Base-by-base conservation (phyloP, 2,888 invertebrate genomes). In the Ypsolopha sequella region DNA sequence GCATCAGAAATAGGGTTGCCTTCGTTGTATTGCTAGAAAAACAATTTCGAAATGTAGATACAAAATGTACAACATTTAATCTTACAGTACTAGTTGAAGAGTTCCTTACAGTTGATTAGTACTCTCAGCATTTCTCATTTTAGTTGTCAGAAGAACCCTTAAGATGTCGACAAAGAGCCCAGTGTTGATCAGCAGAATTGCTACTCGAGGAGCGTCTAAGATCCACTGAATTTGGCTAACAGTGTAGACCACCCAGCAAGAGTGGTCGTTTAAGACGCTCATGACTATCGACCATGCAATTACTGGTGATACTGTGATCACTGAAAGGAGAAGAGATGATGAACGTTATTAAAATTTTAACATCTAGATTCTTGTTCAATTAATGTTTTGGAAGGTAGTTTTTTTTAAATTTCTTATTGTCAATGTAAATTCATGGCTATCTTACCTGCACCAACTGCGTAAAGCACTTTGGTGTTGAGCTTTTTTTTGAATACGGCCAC, bases 1-100 rank as follows among this genome's bases (percentile, higher is more conserved):
- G 92, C 70, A 92, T 88, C 57, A 93, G 78, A 60, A 92, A 91
- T 48, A 92, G 60, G 0, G 91, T 90, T 0, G 92, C 91, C 63
- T 90, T 89, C 13, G 90, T 82, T 36, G 91, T 89, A 55, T 84
- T 88, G 68, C 91, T 91, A 65, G 63, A 68, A 73, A 24, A 24
- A 24, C 24, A 24, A 24, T 24, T 24, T 24, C 4, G 24, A 24
- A 24, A 24, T 24, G 24, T 4, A 3, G 24, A 24, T 24, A 24
- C 2, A 4, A 24, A 24, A 24, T 24, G 24, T 24, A 24, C 24
- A 24, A 24, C 2, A 24, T 24, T 24, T 24, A 24, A 24, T 4
- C 24, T 24, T 24, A 24, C 2, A 24, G 24, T 3, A 24, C 24
- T 24, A 24, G 2, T 24, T 4, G 24, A 39, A 38, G 11, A 50